Conservation (phyloP, 1,140 invertebrate species). For the Globodera ellingtonae region DNA sequence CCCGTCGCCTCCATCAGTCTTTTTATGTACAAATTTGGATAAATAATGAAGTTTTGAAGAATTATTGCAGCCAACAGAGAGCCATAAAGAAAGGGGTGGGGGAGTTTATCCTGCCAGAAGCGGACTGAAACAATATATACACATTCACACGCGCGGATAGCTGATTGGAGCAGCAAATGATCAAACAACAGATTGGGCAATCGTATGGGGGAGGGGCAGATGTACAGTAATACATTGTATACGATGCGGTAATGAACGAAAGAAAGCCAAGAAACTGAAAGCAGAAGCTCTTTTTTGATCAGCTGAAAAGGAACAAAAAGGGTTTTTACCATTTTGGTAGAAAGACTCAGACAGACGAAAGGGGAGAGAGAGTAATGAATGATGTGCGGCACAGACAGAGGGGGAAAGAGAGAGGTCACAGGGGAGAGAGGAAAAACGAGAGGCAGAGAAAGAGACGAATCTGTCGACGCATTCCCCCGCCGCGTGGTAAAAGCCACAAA, state of each 20-base stretch:
- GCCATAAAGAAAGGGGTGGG: not conserved
- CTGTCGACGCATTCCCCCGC: constrained; percentile 17
- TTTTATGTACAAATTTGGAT: constrained; percentile 1
- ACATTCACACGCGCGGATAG: not conserved
- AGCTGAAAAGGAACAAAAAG: constrained; percentile 14
- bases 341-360: constrained; percentile 21
- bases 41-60: not conserved
- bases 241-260: not conserved
- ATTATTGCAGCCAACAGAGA: not conserved
- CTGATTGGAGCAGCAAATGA: not conserved
- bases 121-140: not conserved
- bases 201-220: not conserved
- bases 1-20: not conserved
- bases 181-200: not conserved
- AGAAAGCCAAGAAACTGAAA: not conserved
- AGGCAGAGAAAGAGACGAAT: not conserved
- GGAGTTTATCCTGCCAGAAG: not conserved
- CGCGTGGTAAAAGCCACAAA: not conserved
- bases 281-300: constrained; percentile 9
- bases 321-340: constrained; percentile 22
- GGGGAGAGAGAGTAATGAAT: constrained; percentile 7
- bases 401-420: not conserved
- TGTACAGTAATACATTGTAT: not conserved
- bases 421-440: not conserved
- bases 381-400: not conserved